Evolutionary conservation across 35 echinoderm and acorn worm species (phyloP), one percentile per base, ranked within the genome.

Genomic region (Strongylocentrotus purpuratus): DNA sequence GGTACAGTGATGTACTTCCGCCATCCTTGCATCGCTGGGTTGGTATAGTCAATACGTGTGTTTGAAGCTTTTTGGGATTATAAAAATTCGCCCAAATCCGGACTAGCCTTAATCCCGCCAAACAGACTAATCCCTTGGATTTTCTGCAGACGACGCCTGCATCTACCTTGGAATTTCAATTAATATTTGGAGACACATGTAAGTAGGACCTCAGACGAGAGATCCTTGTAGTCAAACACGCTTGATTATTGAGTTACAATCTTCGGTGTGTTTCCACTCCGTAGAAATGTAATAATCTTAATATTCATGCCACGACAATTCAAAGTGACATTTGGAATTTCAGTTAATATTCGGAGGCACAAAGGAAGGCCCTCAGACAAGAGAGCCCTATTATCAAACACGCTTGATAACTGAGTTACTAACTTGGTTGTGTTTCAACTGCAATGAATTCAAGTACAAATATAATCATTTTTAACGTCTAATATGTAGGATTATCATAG

Each of bases 221-320:
- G 65, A 78, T 78, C 65, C 65, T 3, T n/a, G 65, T 78, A 78
- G 65, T 28, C 65, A 22, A 22, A 78, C 65, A 28, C 28, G 20
- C 22, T 55, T 78, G 65, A 78, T 78, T 78, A 78, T 78, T 78
- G 65, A 78, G 65, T 78, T 78, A 78, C 65, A 78, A 78, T 28
- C 18, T 28, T n/a, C 2, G 65, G 65, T 8, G 65, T 78, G 65
- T 78, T 78, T 78, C 52, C 9, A 59, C 10, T 41, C 0, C 35
- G 35, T 41, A 41, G 35, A 41, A 41, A 1, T 41, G 0, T 41
- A 41, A 41, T 41, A 1, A 1, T 41, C 35, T 41, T 41, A 0
- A 41, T 41, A 41, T 3, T 41, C 35, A 1, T 41, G 35, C 35
- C 35, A 41, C 35, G 35, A 41, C 35, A 41, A 41, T 41, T 41